A percentile compares a stretch with the other conserved stretches of the same genome.
Evolutionary conservation across 2,113 vertebrate genomes (phyloP).

Genomic region (Falcunculus frontatus): DNA sequence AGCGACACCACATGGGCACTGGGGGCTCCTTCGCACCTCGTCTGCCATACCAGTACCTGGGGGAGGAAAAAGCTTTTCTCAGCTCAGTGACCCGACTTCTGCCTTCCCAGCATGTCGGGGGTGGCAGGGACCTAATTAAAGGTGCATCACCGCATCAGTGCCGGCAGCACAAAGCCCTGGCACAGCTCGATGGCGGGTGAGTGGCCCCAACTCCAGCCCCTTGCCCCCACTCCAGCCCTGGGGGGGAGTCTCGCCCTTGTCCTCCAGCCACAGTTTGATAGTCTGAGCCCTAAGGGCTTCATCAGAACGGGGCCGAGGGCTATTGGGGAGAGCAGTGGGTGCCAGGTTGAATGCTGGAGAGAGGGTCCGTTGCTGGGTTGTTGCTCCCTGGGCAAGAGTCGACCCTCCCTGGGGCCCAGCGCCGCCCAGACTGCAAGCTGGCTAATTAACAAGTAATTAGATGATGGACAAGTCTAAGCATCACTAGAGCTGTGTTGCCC

Average conservation of each 20-base stretch:
- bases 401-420: rapidly evolving
- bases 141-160: rapidly evolving
- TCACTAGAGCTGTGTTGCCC: background rate
- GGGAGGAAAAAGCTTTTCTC: background rate
- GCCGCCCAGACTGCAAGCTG: background rate
- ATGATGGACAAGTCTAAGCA: background rate
- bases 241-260: background rate
- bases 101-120: rapidly evolving
- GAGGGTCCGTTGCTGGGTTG: background rate
- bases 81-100: background rate
- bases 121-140: background rate
- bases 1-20: rapidly evolving
- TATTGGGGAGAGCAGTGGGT: background rate
- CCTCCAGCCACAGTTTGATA: background rate
- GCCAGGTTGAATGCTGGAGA: background rate
- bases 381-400: background rate
- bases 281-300: background rate
- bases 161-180: background rate
- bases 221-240: background rate
- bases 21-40: rapidly evolving
- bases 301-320: rapidly evolving
- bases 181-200: rapidly evolving
- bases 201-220: rapidly evolving
- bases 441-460: background rate
- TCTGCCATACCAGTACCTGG: rapidly evolving